These are phyloP conservation scores for Zelostemma sp. DNA, from an alignment of 1,140 invertebrate species.

Conservation along the genomic window DNA sequence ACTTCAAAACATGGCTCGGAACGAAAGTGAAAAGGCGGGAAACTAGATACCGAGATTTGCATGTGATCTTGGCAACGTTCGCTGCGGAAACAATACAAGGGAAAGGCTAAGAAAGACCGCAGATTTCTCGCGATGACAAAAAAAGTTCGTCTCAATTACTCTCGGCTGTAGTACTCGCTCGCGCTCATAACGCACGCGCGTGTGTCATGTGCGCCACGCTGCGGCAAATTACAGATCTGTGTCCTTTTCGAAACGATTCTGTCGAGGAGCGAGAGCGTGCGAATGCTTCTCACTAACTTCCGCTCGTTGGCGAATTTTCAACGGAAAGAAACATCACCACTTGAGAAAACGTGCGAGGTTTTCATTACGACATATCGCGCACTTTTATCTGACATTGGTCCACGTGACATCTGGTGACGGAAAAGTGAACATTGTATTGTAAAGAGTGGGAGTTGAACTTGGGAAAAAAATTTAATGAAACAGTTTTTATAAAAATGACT, in stretches of 20 bases:
- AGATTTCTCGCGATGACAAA: conserved; percentile 49
- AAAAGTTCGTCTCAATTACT: conserved; percentile 43
- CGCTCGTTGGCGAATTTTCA: conserved; percentile 32
- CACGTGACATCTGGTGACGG: conserved; percentile 13
- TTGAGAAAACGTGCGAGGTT: conserved; percentile 31
- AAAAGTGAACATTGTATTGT: too few species aligned
- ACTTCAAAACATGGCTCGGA: conserved; percentile 28
- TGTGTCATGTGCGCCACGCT: conserved; percentile 31
- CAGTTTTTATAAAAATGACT: too few species aligned
- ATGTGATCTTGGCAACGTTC: conserved; percentile 42
- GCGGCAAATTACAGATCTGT: conserved; percentile 27
- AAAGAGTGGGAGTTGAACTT: too few species aligned
- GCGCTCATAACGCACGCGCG: conserved; percentile 15
- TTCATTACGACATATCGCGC: conserved; percentile 26
- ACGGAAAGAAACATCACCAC: conserved; percentile 32
- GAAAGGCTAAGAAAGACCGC: conserved; percentile 41
- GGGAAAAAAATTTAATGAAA: too few species aligned
- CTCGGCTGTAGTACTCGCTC: conserved; percentile 26
- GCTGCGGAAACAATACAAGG: conserved; percentile 37
- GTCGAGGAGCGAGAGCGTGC: conserved; percentile 51
- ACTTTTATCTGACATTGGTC: conserved; percentile 12
- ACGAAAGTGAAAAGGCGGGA: conserved; percentile 41
- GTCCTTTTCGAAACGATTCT: conserved; percentile 34
- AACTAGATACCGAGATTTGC: conserved; percentile 42
- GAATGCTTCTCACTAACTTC: conserved; percentile 55